phyloP scores from a whole-genome alignment of 2,888 invertebrate species.

The Esperia sulphurella region DNA sequence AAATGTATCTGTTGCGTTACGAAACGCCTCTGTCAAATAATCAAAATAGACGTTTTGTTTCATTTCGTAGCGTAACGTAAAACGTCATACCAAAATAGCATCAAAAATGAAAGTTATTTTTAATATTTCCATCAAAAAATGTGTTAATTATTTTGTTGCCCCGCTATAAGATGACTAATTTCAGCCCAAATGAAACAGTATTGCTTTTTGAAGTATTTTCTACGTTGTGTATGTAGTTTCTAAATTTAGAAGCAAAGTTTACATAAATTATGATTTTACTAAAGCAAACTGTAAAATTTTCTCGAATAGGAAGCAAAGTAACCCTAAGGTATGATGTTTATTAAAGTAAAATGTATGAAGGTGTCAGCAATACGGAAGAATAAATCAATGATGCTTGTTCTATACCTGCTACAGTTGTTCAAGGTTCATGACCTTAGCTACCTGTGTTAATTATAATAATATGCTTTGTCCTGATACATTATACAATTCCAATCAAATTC shows the following conservation, averaged over 20 bases:
- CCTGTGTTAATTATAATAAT: conserved; percentile 38
- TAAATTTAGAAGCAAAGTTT: conserved; percentile 41
- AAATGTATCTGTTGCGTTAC: too few relatives aligned
- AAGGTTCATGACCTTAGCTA: conserved; percentile 51
- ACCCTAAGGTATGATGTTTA: conserved; percentile 53
- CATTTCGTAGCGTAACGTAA: too few relatives aligned
- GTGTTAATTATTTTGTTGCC: conserved; percentile 29
- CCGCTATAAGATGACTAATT: conserved; percentile 39
- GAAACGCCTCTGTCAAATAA: background rate
- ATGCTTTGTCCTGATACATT: conserved; percentile 29
- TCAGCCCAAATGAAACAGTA: conserved; percentile 28
- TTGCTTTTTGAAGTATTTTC: conserved; percentile 33
- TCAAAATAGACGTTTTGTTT: too few relatives aligned
- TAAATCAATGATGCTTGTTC: conserved; percentile 6
- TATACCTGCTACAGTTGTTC: conserved; percentile 32
- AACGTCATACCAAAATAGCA: conserved; percentile 66
- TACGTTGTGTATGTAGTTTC: conserved; percentile 35
- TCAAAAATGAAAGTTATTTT: conserved; percentile 73
- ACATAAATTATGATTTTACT: conserved; percentile 70
- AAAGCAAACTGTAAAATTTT: conserved; percentile 64
- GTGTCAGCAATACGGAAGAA: conserved; percentile 4
- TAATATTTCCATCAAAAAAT: conserved; percentile 50
- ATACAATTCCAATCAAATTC: conserved; percentile 1
- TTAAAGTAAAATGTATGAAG: conserved; percentile 16
- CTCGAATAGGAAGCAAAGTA: conserved; percentile 58